Evolutionary conservation across 2,888 invertebrate species (phyloP).

Genomic region (Euproctis similis): DNA sequence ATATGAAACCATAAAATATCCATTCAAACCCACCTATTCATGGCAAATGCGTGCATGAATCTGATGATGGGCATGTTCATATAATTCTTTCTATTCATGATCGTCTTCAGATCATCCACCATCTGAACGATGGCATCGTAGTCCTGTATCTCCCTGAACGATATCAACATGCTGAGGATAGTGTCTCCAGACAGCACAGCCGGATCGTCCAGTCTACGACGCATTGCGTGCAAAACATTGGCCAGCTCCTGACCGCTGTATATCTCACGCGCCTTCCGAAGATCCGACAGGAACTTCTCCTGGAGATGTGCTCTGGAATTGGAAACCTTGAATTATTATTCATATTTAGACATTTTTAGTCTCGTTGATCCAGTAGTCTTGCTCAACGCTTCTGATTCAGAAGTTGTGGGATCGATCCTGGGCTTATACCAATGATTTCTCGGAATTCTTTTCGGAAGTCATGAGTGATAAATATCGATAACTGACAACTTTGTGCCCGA

Average conservation of each 20-base stretch:
- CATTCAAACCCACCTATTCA: conserved; percentile 86
- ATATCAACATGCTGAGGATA: conserved; percentile 94
- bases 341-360: too few relatives aligned
- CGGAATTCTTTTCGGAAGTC: too few relatives aligned
- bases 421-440: too few relatives aligned
- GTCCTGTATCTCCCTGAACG: conserved; percentile 93
- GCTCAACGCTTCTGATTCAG: too few relatives aligned
- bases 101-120: conserved; percentile 92
- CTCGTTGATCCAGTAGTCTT: too few relatives aligned
- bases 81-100: conserved; percentile 91
- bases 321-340: too few relatives aligned
- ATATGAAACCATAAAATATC: too few relatives aligned
- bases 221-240: conserved; percentile 90
- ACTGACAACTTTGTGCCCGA: too few relatives aligned
- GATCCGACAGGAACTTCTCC: conserved; percentile 96
- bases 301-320: conserved; percentile 97
- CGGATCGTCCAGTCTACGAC: conserved; percentile 95
- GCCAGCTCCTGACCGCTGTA: conserved; percentile 88
- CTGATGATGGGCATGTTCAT: conserved; percentile 93
- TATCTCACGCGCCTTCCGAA: conserved; percentile 93
- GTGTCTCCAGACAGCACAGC: conserved; percentile 97
- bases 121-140: conserved; percentile 98
- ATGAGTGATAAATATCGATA: too few relatives aligned
- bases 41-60: conserved; percentile 96
- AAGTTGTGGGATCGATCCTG: too few relatives aligned